phyloP scores from a whole-genome alignment of 2,888 invertebrate genomes.

The Lottia scabra region DNA sequence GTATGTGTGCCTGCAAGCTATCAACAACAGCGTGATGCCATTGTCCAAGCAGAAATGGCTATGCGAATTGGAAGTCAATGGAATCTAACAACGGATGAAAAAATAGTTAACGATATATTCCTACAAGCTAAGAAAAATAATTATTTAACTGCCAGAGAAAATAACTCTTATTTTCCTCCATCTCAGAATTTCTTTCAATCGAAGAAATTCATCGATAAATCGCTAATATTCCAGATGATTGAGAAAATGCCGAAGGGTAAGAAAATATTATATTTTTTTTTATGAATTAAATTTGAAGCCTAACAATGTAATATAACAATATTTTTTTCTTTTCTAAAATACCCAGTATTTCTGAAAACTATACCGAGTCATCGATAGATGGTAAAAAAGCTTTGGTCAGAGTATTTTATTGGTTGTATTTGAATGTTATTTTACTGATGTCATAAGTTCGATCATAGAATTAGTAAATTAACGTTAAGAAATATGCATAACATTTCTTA shows the following conservation, averaged over 20 bases:
- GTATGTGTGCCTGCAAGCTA: not conserved
- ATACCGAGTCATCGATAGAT: too few species aligned
- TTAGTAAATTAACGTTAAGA: too few species aligned
- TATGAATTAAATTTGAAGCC: too few species aligned
- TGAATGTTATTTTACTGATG: too few species aligned
- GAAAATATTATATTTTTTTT: not conserved
- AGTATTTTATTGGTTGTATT: too few species aligned
- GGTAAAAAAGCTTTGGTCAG: too few species aligned
- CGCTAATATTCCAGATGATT: slow-evolving; percentile 47
- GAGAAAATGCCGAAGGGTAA: slow-evolving; percentile 56
- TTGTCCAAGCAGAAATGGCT: slow-evolving; percentile 35
- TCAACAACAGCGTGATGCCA: not conserved
- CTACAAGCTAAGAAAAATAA: slow-evolving; percentile 32
- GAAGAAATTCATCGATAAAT: slow-evolving; percentile 41
- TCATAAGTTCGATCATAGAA: too few species aligned
- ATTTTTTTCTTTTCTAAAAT: too few species aligned
- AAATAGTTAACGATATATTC: slow-evolving; percentile 37
- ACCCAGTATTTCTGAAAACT: too few species aligned
- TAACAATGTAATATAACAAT: too few species aligned
- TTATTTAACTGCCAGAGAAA: slow-evolving; percentile 8
- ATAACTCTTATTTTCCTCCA: slow-evolving; percentile 35
- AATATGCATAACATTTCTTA: too few species aligned
- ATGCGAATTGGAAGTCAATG: slow-evolving; percentile 40
- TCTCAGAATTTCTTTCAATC: slow-evolving; percentile 38
- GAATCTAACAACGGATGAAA: slow-evolving; percentile 38